phyloP scores from a whole-genome alignment of 2,888 invertebrate species.

The Netelia melanura region DNA sequence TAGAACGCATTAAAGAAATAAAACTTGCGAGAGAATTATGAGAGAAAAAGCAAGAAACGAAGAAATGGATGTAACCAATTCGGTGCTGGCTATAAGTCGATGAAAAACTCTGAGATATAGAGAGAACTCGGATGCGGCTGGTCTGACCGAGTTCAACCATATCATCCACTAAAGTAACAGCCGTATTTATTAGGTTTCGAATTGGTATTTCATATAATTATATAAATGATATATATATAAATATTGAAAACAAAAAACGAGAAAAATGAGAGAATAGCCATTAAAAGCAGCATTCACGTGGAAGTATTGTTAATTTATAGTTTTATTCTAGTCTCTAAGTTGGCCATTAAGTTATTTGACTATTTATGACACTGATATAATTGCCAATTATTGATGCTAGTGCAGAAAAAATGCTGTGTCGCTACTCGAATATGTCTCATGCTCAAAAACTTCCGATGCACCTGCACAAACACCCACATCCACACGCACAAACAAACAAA shows the following conservation, averaged over 20 bases:
- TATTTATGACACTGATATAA: conserved; percentile 69
- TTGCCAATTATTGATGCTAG: conserved; percentile 75
- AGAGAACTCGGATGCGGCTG: conserved; percentile 69
- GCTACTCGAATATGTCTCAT: conserved; percentile 77
- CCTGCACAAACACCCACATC: not conserved
- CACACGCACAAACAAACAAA: not conserved
- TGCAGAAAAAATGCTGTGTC: conserved; percentile 65
- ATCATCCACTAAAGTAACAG: conserved; percentile 67
- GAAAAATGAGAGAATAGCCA: conserved; percentile 36
- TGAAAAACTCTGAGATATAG: conserved; percentile 63
- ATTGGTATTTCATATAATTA: conserved; percentile 64
- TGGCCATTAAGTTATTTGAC: conserved; percentile 69
- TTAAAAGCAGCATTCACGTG: conserved; percentile 58
- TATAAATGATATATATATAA: conserved; percentile 49
- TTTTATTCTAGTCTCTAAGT: conserved; percentile 72
- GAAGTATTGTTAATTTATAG: conserved; percentile 69
- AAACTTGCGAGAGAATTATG: not conserved
- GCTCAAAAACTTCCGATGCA: conserved; percentile 59
- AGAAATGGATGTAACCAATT: conserved; percentile 44
- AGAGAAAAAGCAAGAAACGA: not conserved
- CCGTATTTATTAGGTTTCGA: conserved; percentile 63
- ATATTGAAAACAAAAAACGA: conserved; percentile 36
- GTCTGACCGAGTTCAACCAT: conserved; percentile 69
- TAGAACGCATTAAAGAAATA: not conserved
- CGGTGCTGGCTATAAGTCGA: conserved; percentile 61